Evolutionary conservation across 2,797 vertebrate species (phyloP).

Genomic region (Natrix natrix): DNA sequence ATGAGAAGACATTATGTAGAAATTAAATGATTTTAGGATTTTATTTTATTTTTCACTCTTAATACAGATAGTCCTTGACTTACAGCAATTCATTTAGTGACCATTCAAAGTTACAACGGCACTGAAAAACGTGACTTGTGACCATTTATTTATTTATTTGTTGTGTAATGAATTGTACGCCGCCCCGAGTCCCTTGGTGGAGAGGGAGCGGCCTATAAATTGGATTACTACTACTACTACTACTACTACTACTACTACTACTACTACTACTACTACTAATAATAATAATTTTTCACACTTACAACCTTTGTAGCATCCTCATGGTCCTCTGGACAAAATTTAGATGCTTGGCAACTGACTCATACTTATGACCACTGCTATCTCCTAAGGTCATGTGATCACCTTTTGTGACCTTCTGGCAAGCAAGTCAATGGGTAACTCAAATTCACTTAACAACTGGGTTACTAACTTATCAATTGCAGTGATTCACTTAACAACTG

Average conservation of each 20-base stretch:
- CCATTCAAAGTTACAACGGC: not conserved
- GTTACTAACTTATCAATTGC: not conserved
- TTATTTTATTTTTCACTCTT: not conserved
- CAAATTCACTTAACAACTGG: not conserved
- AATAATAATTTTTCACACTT: not conserved
- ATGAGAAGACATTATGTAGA: not conserved
- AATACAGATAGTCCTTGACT: not conserved
- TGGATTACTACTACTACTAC: too few species aligned
- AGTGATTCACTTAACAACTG: too few species aligned
- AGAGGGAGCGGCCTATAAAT: too few species aligned
- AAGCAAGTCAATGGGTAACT: not conserved
- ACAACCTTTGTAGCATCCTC: too few species aligned
- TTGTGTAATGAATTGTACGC: too few species aligned
- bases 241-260: too few species aligned
- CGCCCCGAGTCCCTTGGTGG: too few species aligned
- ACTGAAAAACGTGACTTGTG: not conserved
- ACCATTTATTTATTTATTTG: not conserved
- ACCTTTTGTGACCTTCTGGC: not conserved
- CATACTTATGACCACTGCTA: not conserved
- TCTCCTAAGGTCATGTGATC: not conserved
- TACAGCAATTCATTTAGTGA: not conserved
- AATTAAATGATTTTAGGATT: not conserved
- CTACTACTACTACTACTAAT: too few species aligned
- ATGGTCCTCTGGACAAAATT: not conserved
- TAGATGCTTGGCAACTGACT: not conserved